Evolutionary conservation across 2,113 vertebrate species (phyloP).

Genomic region (Lontra canadensis): DNA sequence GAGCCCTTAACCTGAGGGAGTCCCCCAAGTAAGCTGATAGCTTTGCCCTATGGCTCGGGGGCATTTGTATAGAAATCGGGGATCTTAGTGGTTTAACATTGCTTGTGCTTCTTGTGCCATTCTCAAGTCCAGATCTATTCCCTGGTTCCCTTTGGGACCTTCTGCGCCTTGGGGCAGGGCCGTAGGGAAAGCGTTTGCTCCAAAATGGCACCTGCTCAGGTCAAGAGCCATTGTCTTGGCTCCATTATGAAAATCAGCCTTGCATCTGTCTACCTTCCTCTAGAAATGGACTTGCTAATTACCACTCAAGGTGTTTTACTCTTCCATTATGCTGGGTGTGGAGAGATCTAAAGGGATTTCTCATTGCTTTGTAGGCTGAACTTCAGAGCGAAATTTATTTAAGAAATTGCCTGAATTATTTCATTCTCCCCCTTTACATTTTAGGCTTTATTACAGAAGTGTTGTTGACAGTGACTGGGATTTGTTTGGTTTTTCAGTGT

Average conservation of each 20-base stretch:
- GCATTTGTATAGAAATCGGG: neutral
- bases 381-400: conserved; percentile 55
- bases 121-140: neutral
- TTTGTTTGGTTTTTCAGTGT: conserved; percentile 33
- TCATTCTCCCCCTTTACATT: conserved; percentile 45
- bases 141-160: neutral
- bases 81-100: neutral
- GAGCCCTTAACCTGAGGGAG: neutral
- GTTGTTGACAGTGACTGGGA: neutral
- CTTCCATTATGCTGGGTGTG: conserved; percentile 26
- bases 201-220: neutral
- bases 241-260: conserved; percentile 39
- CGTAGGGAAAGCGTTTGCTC: neutral
- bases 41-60: neutral
- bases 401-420: neutral
- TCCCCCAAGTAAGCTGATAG: neutral
- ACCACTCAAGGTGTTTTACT: conserved; percentile 48
- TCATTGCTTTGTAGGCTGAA: conserved; percentile 64
- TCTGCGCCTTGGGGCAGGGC: neutral
- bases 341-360: conserved; percentile 63
- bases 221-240: conserved; percentile 61
- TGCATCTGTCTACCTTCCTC: conserved; percentile 21
- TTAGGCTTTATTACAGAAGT: conserved; percentile 6
- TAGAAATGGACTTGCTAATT: conserved; percentile 70
- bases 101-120: neutral